Evolutionary conservation across 2,113 vertebrate species (phyloP).

Genomic region (Epinephelus cyanopodus): DNA sequence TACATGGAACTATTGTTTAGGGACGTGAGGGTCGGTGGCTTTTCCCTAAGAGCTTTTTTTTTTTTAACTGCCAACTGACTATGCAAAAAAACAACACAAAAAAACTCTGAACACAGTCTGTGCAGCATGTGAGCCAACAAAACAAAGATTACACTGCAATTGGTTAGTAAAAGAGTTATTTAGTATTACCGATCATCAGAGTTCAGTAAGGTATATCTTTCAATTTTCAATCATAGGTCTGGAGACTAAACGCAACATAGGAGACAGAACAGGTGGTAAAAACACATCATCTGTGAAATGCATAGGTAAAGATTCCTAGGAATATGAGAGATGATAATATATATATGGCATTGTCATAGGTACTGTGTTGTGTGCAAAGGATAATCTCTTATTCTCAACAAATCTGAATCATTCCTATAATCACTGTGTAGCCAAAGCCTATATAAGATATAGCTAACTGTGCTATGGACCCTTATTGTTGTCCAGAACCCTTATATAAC

Average conservation of each 20-base stretch:
- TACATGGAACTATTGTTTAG: background rate
- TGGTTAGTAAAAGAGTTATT: background rate
- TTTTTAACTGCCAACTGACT: background rate
- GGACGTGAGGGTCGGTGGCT: background rate
- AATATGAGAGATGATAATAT: background rate
- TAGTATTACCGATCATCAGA: background rate
- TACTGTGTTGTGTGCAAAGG: background rate
- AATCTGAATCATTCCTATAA: background rate
- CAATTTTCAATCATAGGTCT: background rate
- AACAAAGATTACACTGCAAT: background rate
- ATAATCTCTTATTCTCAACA: background rate
- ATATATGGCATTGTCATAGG: background rate
- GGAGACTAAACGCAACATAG: background rate
- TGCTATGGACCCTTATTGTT: background rate
- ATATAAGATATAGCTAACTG: background rate
- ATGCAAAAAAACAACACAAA: slow-evolving; percentile 20
- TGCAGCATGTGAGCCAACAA: background rate
- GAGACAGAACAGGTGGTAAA: background rate
- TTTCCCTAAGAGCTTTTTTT: slow-evolving; percentile 26
- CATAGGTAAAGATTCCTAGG: background rate
- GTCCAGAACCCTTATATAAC: background rate
- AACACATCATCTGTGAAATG: background rate
- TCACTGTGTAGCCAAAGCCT: background rate
- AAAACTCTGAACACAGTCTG: background rate
- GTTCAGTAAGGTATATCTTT: background rate